phyloP scores from a whole-genome alignment of 35 echinoderm and acorn worm species.

The Anneissia japonica region DNA sequence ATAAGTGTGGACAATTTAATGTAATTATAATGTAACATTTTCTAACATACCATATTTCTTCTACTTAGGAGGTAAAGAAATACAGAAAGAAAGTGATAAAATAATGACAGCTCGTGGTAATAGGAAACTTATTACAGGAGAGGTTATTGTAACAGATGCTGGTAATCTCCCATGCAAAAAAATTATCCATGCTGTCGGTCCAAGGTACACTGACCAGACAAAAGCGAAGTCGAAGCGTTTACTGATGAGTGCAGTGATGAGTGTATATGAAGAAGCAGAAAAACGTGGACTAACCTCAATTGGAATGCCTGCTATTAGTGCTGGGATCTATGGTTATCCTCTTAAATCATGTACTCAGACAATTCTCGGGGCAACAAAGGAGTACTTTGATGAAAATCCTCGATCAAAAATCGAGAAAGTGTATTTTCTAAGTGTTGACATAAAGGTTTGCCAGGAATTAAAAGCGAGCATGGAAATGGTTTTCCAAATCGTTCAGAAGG shows the following conservation, averaged over 20 bases:
- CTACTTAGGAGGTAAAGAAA: constrained; percentile 16
- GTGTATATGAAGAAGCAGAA: background rate
- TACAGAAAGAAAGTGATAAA: constrained; percentile 20
- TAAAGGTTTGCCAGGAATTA: background rate
- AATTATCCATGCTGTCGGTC: constrained; percentile 41
- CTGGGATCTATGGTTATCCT: constrained; percentile 38
- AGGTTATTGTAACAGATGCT: constrained; percentile 19
- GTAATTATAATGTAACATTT: too few species aligned
- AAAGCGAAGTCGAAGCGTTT: background rate
- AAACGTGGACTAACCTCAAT: constrained; percentile 2
- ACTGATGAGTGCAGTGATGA: background rate
- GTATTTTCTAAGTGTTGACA: background rate
- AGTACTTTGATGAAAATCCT: constrained; percentile 7
- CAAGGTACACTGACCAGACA: constrained; percentile 1
- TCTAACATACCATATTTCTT: too few species aligned
- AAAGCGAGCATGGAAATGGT: background rate
- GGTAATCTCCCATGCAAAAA: constrained; percentile 40
- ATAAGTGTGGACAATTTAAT: background rate
- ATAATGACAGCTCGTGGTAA: constrained; percentile 6
- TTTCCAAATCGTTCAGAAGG: background rate
- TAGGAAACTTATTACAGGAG: background rate
- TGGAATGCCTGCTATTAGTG: constrained; percentile 36
- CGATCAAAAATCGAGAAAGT: background rate
- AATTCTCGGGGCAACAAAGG: constrained; percentile 4
- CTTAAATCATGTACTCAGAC: constrained; percentile 11